These are phyloP conservation scores for Marmota monax DNA, from an alignment of 2,113 vertebrate genomes.

Conservation along the genomic window DNA sequence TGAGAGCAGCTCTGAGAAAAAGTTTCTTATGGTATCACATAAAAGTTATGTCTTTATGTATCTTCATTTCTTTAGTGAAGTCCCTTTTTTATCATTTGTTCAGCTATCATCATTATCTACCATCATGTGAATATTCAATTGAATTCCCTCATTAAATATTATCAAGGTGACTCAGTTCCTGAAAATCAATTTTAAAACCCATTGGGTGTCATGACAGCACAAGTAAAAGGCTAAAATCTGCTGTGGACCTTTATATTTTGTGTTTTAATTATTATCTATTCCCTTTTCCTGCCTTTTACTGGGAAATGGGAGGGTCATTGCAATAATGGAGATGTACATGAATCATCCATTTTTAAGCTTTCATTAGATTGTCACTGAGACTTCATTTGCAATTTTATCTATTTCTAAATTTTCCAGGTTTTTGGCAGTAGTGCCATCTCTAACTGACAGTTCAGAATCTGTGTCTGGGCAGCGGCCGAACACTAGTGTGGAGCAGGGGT, in stretches of 20 bases:
- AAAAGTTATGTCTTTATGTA: not conserved
- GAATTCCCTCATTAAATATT: not conserved
- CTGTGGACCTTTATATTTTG: not conserved
- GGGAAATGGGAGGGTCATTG: not conserved
- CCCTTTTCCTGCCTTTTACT: not conserved
- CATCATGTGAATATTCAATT: not conserved
- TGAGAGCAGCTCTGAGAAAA: not conserved
- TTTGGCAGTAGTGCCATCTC: conserved; percentile 97
- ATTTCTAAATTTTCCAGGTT: conserved; percentile 90
- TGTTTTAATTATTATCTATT: not conserved
- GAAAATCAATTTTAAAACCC: not conserved
- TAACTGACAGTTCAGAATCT: conserved; percentile 98
- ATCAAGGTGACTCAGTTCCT: not conserved
- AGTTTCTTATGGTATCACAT: not conserved
- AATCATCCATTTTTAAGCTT: not conserved
- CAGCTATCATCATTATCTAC: not conserved
- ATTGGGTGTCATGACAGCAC: not conserved
- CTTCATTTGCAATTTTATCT: not conserved
- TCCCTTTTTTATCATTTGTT: not conserved
- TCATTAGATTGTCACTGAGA: not conserved
- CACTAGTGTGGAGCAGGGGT: conserved; percentile 99
- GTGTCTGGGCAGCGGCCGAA: conserved; percentile 98
- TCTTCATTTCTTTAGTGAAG: not conserved
- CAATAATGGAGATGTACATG: not conserved
- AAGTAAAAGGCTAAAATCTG: not conserved